A percentile compares a stretch with the other conserved stretches of the same genome.
phyloP scores from a whole-genome alignment of 1,140 invertebrate genomes.

The Drosophila kurseongensis region DNA sequence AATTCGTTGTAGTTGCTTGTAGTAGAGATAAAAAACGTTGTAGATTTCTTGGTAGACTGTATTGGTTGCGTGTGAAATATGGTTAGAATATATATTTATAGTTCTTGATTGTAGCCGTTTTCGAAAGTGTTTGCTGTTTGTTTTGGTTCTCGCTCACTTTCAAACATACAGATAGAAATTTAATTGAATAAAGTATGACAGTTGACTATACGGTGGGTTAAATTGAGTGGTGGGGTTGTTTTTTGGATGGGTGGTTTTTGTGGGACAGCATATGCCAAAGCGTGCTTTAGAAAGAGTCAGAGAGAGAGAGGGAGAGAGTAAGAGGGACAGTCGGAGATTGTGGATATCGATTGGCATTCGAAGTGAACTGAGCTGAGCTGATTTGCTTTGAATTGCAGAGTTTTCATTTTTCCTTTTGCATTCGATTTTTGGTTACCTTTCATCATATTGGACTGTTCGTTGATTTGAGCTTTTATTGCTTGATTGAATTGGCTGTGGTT shows the following conservation, averaged over 20 bases:
- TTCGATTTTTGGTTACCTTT: slow-evolving; percentile 26
- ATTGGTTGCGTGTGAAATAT: slow-evolving; percentile 35
- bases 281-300: slow-evolving; percentile 44
- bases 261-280: slow-evolving; percentile 55
- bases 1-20: slow-evolving; percentile 69
- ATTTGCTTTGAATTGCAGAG: slow-evolving; percentile 22
- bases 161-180: slow-evolving; percentile 68
- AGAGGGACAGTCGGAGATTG: slow-evolving; percentile 23
- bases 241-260: slow-evolving; percentile 17
- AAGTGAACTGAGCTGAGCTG: slow-evolving; percentile 35
- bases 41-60: slow-evolving; percentile 45
- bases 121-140: slow-evolving; percentile 36
- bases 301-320: slow-evolving; percentile 27
- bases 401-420: slow-evolving; percentile 13
- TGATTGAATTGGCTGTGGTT: slow-evolving; percentile 22
- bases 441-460: slow-evolving; percentile 19
- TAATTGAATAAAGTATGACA: slow-evolving; percentile 65
- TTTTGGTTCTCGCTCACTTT: slow-evolving; percentile 53
- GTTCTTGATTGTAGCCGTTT: slow-evolving; percentile 20
- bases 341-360: slow-evolving; percentile 52
- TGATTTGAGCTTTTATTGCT: slow-evolving; percentile 20
- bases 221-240: slow-evolving; percentile 30
- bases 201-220: slow-evolving; percentile 32
- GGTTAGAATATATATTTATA: slow-evolving; percentile 26
- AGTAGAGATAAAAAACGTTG: slow-evolving; percentile 55